A percentile compares a stretch with the other conserved stretches of the same genome.
Evolutionary conservation across 1,140 invertebrate species (phyloP).

Genomic region (Diachasmimorpha longicaudata): DNA sequence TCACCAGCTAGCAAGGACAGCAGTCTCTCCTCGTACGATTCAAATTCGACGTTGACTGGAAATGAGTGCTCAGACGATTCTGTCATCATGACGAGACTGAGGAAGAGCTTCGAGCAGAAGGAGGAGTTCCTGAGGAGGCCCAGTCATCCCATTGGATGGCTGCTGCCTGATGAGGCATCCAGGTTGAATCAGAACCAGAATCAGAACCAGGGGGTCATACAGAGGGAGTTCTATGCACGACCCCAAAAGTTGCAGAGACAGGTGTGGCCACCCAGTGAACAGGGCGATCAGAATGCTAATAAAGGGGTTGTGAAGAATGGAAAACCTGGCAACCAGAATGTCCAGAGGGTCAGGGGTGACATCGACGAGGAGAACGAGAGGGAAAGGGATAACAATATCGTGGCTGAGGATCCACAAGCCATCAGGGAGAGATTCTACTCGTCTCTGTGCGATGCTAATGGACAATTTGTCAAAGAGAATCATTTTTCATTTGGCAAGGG

Average conservation of each 20-base stretch:
- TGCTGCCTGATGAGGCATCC: constrained; percentile 42
- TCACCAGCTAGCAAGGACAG: constrained; percentile 68
- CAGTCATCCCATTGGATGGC: constrained; percentile 70
- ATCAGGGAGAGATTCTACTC: constrained; percentile 40
- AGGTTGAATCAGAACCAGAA: constrained; percentile 14
- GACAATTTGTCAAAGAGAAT: constrained; percentile 37
- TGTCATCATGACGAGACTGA: constrained; percentile 73
- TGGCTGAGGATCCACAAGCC: constrained; percentile 31
- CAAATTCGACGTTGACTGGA: constrained; percentile 70
- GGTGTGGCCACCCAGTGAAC: constrained; percentile 72
- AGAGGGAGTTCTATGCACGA: constrained; percentile 77
- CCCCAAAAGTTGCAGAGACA: constrained; percentile 77
- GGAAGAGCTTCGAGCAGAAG: constrained; percentile 84
- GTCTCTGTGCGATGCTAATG: constrained; percentile 32
- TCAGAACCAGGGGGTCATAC: constrained; percentile 61
- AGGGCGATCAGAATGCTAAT: constrained; percentile 40
- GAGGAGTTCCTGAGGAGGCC: constrained; percentile 84
- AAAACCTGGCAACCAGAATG: constrained; percentile 55
- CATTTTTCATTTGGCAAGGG: constrained; percentile 35
- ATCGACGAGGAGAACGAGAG: constrained; percentile 50
- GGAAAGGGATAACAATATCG: constrained; percentile 25
- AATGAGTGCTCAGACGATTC: constrained; percentile 71
- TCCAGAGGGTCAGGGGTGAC: constrained; percentile 56
- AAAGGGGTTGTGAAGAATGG: constrained; percentile 20
- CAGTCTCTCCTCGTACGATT: constrained; percentile 70